Evolutionary conservation across 2,888 invertebrate species (phyloP).

Genomic region (Seira musarum): DNA sequence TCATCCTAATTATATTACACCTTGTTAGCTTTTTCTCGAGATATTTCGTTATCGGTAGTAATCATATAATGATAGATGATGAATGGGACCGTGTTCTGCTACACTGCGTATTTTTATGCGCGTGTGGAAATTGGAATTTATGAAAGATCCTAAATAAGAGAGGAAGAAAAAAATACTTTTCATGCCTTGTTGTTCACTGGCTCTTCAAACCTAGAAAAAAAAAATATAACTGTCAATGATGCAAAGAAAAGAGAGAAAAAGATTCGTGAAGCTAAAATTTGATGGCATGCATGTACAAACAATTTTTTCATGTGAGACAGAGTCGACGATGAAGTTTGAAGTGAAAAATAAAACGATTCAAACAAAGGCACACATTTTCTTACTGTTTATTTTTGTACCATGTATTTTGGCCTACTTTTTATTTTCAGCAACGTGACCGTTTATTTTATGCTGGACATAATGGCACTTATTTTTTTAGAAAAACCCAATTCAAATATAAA

Average conservation of each 20-base stretch:
- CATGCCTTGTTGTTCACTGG: no score
- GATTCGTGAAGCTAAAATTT: constrained; percentile 50
- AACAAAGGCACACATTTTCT: constrained; percentile 31
- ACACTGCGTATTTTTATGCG: background rate
- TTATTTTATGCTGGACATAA: background rate
- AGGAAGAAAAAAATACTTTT: no score
- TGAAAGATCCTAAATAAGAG: no score
- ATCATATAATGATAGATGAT: constrained; percentile 61
- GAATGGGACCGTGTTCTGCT: constrained; percentile 8
- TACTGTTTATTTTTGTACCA: constrained; percentile 1
- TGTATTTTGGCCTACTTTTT: background rate
- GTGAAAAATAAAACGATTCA: constrained; percentile 41
- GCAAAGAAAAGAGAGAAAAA: constrained; percentile 43
- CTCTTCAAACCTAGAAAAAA: no score
- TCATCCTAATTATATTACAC: constrained; percentile 63
- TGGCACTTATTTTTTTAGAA: no score
- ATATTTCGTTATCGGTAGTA: constrained; percentile 49
- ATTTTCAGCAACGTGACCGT: no score
- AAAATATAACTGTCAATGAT: constrained; percentile 60
- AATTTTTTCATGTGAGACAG: constrained; percentile 45
- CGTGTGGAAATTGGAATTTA: background rate
- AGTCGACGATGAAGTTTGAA: constrained; percentile 24
- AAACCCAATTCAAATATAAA: no score
- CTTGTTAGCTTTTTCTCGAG: constrained; percentile 63
- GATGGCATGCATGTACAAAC: constrained; percentile 50